Evolutionary conservation across 2,888 invertebrate species (phyloP).

Genomic region (Brachypalpus laphriformis): DNA sequence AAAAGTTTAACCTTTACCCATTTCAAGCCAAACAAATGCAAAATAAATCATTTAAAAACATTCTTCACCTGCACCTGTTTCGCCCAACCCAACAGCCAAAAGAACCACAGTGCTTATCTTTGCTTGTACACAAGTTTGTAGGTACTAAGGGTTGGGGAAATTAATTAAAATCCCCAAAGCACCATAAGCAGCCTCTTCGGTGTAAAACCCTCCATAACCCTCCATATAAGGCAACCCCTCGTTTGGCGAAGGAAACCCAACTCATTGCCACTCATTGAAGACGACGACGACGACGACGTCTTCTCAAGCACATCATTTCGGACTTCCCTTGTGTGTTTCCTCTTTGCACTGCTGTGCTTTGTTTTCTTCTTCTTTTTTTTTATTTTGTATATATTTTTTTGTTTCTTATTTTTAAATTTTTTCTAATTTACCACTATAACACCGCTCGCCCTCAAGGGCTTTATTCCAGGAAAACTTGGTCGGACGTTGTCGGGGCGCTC

Average conservation of each 20-base stretch:
- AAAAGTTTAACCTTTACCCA: slow-evolving; percentile 45
- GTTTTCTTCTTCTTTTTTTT: slow-evolving; percentile 35
- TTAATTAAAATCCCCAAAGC: slow-evolving; percentile 74
- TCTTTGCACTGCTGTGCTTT: slow-evolving; percentile 16
- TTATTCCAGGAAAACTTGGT: slow-evolving; percentile 42
- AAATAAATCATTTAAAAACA: slow-evolving; percentile 68
- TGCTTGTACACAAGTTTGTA: slow-evolving; percentile 60
- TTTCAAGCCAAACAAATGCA: slow-evolving; percentile 55
- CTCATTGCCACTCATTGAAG: slow-evolving; percentile 69
- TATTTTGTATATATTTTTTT: too few species aligned
- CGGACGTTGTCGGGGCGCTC: slow-evolving; percentile 34
- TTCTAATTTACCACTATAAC: slow-evolving; percentile 60
- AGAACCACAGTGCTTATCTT: slow-evolving; percentile 65
- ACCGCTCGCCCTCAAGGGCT: slow-evolving; percentile 37
- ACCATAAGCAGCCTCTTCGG: slow-evolving; percentile 65
- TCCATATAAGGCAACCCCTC: slow-evolving; percentile 19
- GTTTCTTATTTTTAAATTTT: too few species aligned
- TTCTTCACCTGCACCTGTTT: slow-evolving; percentile 68
- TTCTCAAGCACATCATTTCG: slow-evolving; percentile 69
- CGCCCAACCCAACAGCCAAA: slow-evolving; percentile 10
- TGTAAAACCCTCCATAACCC: slow-evolving; percentile 32
- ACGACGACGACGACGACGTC: slow-evolving; percentile 64
- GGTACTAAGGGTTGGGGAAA: slow-evolving; percentile 36
- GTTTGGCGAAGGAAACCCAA: slow-evolving; percentile 43
- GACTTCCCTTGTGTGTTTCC: slow-evolving; percentile 55